Base-by-base conservation (phyloP, 2,113 vertebrate species). In the Thomomys bottae region DNA sequence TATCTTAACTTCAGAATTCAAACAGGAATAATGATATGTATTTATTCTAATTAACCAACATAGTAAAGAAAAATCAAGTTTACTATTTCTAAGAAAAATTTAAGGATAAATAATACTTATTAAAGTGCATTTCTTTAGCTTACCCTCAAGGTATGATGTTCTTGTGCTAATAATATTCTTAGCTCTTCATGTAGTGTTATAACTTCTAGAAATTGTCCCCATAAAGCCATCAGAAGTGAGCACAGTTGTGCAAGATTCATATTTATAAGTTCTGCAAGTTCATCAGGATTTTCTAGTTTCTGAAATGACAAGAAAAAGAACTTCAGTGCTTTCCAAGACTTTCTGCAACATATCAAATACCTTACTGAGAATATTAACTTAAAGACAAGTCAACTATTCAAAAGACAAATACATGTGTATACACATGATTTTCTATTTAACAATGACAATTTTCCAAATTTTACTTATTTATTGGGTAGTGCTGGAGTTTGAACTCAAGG, bases 191-290 rank as follows among this genome's bases (percentile, higher is more conserved):
- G 99, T 82, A 99, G 98, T 66, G 98, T 98, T 95, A 99, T 98
- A 71, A 98, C 98, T 97, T 99, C 99, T 73, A 99, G 97, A 97
- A 99, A 99, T 89, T 99, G 99, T 30, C 99, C 99, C 99, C 99
- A 99, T 63, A 99, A 98, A 73, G 99, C 99, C 99, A 99, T 99
- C 2, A 99, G 98, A 94, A 99, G 98, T 73, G 99, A 99, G 95
- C 99, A 99, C 92, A 99, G 98, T 97, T 99, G 99, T 45, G 99
- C 99, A 95, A 99, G 98, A 96, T 99, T 99, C 99, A 99, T 99
- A 96, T 99, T 99, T 94, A 99, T 99, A 93, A 99, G 97, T 97
- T 99, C 99, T 91, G 99, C 99, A 97, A 99, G 98, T 97, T 99
- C 99, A 93, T 99, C 99, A 78, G 99, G 99, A 95, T 98, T 99